Evolutionary conservation across 2,113 vertebrate species (phyloP).

Genomic region (Pollimyrus isidori): DNA sequence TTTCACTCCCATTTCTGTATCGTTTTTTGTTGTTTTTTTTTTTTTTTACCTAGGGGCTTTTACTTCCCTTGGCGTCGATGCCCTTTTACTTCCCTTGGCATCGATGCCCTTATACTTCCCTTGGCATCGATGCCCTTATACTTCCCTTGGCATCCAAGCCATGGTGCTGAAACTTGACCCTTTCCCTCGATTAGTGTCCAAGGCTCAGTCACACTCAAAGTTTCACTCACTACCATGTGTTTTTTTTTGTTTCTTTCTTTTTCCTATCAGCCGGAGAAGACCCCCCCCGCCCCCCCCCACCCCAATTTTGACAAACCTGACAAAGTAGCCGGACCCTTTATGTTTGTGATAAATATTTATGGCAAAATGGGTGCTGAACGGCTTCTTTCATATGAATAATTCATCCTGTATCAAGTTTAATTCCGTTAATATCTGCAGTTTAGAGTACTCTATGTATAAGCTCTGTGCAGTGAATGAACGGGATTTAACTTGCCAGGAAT

Average conservation of each 20-base stretch:
- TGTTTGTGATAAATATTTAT: constrained; percentile 30
- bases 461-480: constrained; percentile 33
- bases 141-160: background rate
- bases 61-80: background rate
- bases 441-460: constrained; percentile 31
- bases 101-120: background rate
- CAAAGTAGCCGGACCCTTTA: constrained; percentile 22
- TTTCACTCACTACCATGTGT: background rate
- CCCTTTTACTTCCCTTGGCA: background rate
- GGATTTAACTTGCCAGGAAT: constrained; percentile 54
- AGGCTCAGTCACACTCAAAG: background rate
- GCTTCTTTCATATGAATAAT: constrained; percentile 14
- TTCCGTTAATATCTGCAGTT: constrained; percentile 32
- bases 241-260: background rate
- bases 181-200: constrained; percentile 12
- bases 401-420: background rate
- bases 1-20: background rate
- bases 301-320: constrained; percentile 17
- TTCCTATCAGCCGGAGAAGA: constrained; percentile 6
- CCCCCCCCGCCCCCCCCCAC: constrained; percentile 11
- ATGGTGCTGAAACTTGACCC: constrained; percentile 27
- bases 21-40: background rate
- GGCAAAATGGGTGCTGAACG: constrained; percentile 27
- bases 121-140: background rate
- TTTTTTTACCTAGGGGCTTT: background rate